Evolutionary conservation across 2,797 vertebrate species (phyloP), one percentile per base, ranked within the genome.

Genomic region (Xiphorhynchus erythropygius): DNA sequence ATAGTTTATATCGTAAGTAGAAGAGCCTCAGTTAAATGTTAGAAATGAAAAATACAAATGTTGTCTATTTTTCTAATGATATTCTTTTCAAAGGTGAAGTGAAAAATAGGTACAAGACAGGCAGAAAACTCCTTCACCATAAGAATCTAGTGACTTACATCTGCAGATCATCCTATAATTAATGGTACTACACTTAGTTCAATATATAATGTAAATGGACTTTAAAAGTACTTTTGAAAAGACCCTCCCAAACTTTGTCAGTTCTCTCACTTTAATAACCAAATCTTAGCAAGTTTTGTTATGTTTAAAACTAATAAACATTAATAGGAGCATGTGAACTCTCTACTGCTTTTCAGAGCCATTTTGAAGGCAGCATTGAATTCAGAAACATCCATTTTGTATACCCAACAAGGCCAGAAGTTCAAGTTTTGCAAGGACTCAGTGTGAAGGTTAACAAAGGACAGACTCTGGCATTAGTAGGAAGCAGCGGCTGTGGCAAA

Each of bases 401-500:
- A 5, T 98, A 98, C 56, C 98, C 98, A 50, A 96, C 97, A 47
- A 97, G 98, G 82, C 91, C 94, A 23, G 97, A 97, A 77, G 96
- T 96, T 79, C 97, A 84, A 27, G 98, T 98, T 84, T 97, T 98
- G 67, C 98, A 98, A 95, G 98, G 98, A 27, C 95, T 98, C 32
- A 98, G 30, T 13, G 4, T 98, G 63, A 98, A 97, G 24, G 97
- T 98, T 92, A 94, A 87, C 65, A 97, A 97, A 88, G 98, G 98
- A 53, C 98, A 98, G 88, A 98, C 98, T 5, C 90, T 98, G 59
- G 98, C 98, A 0, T 89, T 98, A 70, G 98, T 98, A 39, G 98
- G 98, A 80, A 97, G 97, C 95, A 98, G 98, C 1, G 98, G 98
- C 56, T 98, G 98, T 92, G 98, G 98, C 46, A 98, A 98, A 93